These are phyloP conservation scores for Dryocosmus kuriphilus DNA, from an alignment of 2,888 invertebrate species.

Conservation along the genomic window DNA sequence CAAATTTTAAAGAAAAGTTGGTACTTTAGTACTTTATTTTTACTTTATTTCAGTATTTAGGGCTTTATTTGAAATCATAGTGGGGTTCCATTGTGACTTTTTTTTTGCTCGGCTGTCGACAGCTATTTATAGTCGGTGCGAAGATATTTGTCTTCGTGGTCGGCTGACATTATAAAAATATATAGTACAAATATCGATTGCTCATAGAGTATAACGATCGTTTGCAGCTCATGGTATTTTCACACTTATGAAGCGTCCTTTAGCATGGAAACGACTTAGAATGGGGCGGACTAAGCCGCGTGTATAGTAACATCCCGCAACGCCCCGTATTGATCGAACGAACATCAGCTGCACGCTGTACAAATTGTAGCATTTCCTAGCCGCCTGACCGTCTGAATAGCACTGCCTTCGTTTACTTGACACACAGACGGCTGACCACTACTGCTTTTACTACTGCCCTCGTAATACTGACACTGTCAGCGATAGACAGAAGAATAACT, in stretches of 20 bases:
- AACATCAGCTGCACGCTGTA: slow-evolving; percentile 54
- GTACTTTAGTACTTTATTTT: too few relatives aligned
- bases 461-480: slow-evolving; percentile 30
- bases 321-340: slow-evolving; percentile 56
- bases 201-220: slow-evolving; percentile 40
- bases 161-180: slow-evolving; percentile 12
- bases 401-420: slow-evolving; percentile 53
- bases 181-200: slow-evolving; percentile 32
- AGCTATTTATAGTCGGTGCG: slow-evolving; percentile 1
- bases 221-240: slow-evolving; percentile 46
- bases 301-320: slow-evolving; percentile 53
- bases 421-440: slow-evolving; percentile 38
- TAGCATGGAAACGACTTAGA: slow-evolving; percentile 43
- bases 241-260: slow-evolving; percentile 43
- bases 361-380: slow-evolving; percentile 41
- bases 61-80: too few relatives aligned
- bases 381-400: slow-evolving; percentile 51
- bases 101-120: background rate
- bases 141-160: slow-evolving; percentile 27
- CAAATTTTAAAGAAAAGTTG: too few relatives aligned
- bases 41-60: too few relatives aligned
- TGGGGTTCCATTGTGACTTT: too few relatives aligned
- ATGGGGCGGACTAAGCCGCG: slow-evolving; percentile 46
- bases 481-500: background rate
- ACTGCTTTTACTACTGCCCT: slow-evolving; percentile 14